Evolutionary conservation across 2,888 invertebrate genomes (phyloP).

Genomic region (Malthinus flaveolus): DNA sequence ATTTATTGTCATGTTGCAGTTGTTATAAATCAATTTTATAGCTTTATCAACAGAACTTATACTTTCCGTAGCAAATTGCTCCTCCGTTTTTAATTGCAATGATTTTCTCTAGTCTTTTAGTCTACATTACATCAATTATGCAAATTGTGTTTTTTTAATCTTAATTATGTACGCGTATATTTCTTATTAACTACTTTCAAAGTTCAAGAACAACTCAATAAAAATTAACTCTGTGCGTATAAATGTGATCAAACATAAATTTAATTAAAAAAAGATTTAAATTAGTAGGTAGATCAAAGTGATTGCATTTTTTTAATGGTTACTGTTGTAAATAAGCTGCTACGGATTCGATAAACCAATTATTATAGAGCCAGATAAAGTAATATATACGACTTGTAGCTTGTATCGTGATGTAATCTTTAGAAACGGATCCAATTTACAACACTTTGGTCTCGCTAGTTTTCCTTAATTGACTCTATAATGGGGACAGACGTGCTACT

Average conservation of each 20-base stretch:
- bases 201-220: constrained; percentile 1
- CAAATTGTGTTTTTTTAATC: constrained; percentile 12
- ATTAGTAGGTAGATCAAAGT: constrained; percentile 12
- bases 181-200: constrained; percentile 17
- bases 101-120: constrained; percentile 10
- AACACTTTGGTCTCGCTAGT: constrained; percentile 44
- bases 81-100: constrained; percentile 18
- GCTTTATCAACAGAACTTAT: constrained; percentile 43
- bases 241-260: constrained; percentile 7
- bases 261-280: constrained; percentile 17
- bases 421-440: constrained; percentile 44
- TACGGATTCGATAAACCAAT: constrained; percentile 37
- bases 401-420: constrained; percentile 45
- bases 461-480: constrained; percentile 45
- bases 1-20: constrained; percentile 49
- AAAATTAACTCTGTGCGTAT: constrained; percentile 8
- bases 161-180: constrained; percentile 7
- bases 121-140: constrained; percentile 10
- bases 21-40: constrained; percentile 47
- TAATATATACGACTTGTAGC: constrained; percentile 40
- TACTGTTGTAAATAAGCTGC: constrained; percentile 24
- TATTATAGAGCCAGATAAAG: constrained; percentile 35
- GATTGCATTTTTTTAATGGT: constrained; percentile 19
- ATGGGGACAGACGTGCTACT: constrained; percentile 40
- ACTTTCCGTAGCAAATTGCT: constrained; percentile 27